Evolutionary conservation across 2,888 invertebrate species (phyloP).

Genomic region (Pyrrhia umbra): DNA sequence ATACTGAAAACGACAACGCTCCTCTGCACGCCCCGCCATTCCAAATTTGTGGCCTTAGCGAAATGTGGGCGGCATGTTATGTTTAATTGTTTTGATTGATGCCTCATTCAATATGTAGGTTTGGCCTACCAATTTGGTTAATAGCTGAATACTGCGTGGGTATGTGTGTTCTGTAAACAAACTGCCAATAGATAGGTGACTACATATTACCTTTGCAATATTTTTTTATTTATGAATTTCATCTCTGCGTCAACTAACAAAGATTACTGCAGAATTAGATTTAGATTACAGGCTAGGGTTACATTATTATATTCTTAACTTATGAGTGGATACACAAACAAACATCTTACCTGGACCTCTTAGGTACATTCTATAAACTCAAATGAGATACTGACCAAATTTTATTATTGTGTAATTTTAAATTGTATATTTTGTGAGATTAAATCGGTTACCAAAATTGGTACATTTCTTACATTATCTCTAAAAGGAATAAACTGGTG

Average conservation of each 20-base stretch:
- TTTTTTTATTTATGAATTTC: constrained; percentile 17
- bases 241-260: background rate
- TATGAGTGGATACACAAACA: too few relatives aligned
- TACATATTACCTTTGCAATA: constrained; percentile 10
- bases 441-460: background rate
- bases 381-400: too few relatives aligned
- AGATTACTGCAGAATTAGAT: too few relatives aligned
- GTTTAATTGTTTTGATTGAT: constrained; percentile 72
- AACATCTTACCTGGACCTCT: too few relatives aligned
- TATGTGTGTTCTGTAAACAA: constrained; percentile 22
- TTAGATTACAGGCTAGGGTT: too few relatives aligned
- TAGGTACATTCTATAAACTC: too few relatives aligned
- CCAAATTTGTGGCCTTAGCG: constrained; percentile 27
- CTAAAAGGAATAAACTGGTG: constrained; percentile 20
- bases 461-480: background rate
- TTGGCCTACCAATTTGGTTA: constrained; percentile 44
- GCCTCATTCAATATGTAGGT: constrained; percentile 47
- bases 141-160: constrained; percentile 30
- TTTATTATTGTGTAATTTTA: too few relatives aligned
- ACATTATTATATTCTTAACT: too few relatives aligned
- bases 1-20: background rate
- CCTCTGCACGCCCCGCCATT: background rate
- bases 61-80: constrained; percentile 64
- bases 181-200: constrained; percentile 7
- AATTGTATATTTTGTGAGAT: background rate